Evolutionary conservation across 2,888 invertebrate genomes (phyloP).

Genomic region (Aproaerema taeniolella): DNA sequence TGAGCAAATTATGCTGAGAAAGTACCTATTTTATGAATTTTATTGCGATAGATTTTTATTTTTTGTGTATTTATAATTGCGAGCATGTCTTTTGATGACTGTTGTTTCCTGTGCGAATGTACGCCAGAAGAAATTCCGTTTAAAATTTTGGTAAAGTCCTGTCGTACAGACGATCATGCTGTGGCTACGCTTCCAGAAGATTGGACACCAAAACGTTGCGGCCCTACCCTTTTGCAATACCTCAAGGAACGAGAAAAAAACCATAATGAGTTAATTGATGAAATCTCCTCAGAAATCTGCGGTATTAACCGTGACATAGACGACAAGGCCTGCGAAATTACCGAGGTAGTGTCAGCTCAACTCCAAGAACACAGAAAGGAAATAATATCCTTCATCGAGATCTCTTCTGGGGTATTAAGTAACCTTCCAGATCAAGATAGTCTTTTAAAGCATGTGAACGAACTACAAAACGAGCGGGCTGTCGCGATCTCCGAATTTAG

Average conservation of each 20-base stretch:
- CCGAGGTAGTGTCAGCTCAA: conserved; percentile 38
- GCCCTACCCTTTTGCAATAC: conserved; percentile 46
- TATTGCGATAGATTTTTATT: too few relatives aligned
- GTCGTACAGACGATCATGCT: conserved; percentile 46
- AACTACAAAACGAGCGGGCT: conserved; percentile 30
- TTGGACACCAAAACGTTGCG: conserved; percentile 46
- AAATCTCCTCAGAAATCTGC: conserved; percentile 31
- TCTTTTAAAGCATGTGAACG: conserved; percentile 32
- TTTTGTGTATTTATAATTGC: too few relatives aligned
- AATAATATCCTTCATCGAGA: conserved; percentile 13
- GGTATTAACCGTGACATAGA: conserved; percentile 40
- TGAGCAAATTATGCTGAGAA: too few relatives aligned
- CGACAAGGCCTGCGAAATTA: conserved; percentile 36
- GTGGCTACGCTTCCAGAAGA: conserved; percentile 49
- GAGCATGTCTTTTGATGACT: too few relatives aligned
- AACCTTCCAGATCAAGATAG: too few relatives aligned
- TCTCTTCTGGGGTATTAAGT: conserved; percentile 32
- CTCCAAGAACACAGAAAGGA: conserved; percentile 42
- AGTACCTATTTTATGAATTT: too few relatives aligned
- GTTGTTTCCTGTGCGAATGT: too few relatives aligned
- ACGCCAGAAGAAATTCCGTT: too few relatives aligned
- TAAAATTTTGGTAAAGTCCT: too few relatives aligned
- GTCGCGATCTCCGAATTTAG: conserved; percentile 39
- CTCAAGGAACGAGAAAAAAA: conserved; percentile 41
- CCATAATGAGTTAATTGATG: conserved; percentile 31